These are phyloP conservation scores for Theretra japonica DNA, from an alignment of 2,888 invertebrate species.

Conservation along the genomic window DNA sequence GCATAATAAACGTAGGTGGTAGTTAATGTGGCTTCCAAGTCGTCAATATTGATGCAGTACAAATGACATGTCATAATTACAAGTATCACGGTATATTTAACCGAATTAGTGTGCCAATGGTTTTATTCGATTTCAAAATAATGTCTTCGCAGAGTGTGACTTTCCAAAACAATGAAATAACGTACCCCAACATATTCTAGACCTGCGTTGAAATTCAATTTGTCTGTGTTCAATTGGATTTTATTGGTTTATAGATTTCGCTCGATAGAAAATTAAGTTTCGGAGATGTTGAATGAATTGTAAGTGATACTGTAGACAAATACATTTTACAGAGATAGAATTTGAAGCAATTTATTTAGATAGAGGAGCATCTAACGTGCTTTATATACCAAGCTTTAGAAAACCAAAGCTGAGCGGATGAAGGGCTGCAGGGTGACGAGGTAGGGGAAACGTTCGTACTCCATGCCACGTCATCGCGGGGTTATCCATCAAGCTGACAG, in stretches of 20 bases:
- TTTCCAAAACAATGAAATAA: conserved; percentile 38
- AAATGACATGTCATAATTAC: neutral
- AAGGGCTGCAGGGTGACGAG: conserved; percentile 41
- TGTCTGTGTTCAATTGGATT: conserved; percentile 52
- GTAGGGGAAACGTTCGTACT: conserved; percentile 52
- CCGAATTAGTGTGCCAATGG: neutral
- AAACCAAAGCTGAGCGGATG: conserved; percentile 28
- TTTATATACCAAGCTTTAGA: neutral
- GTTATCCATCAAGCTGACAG: conserved; percentile 77
- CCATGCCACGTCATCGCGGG: conserved; percentile 68
- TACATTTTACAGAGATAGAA: neutral
- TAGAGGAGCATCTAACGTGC: neutral
- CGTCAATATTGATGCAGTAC: conserved; percentile 32
- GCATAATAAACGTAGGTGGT: conserved; percentile 50
- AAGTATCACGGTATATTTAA: neutral
- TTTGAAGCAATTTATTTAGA: neutral
- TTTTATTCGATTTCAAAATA: conserved; percentile 1
- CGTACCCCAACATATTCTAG: conserved; percentile 29
- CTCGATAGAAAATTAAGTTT: conserved; percentile 49
- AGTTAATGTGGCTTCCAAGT: conserved; percentile 41
- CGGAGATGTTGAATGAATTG: conserved; percentile 25
- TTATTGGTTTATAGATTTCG: conserved; percentile 46
- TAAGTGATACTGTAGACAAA: conserved; percentile 7
- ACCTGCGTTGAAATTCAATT: conserved; percentile 49
- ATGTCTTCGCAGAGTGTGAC: conserved; percentile 1